Base-by-base conservation (phyloP, 1,140 invertebrate species). In the Cyclina sinensis region DNA sequence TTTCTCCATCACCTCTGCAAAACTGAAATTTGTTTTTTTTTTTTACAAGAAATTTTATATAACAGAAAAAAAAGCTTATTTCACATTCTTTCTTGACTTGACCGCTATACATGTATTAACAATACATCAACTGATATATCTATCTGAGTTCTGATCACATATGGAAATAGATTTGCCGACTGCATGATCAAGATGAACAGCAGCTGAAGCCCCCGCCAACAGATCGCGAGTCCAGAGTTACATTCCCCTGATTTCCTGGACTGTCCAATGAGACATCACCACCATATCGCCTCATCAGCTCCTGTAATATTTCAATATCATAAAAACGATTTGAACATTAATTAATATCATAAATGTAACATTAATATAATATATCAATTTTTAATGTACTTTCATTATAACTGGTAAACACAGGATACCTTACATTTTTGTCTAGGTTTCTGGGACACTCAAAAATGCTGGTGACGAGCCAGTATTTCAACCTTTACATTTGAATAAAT, bases 261-360 rank as follows among this genome's bases (percentile, higher is more conserved):
- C 65, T 89, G 48, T 92, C 92, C 59, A 93, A 83, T 16, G 78
- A 46, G 11, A 82, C 80, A 51, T 94, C 93, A 48, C 93, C 93
- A 32, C 93, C 93, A 90, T 93, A 92, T 65, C 91, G 86, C 48
- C 89, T 89, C 84, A 94, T 94, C 76, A 94, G 74, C 70, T 94
- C 94, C 94, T 94, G 88, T 0, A 89, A 90, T 73, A 70, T n/a
- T n/a, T n/a, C n/a, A n/a, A n/a, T n/a, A n/a, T 39, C n/a, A n/a
- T n/a, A n/a, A n/a, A n/a, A n/a, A n/a, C n/a, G n/a, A n/a, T n/a
- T n/a, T n/a, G n/a, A n/a, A n/a, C n/a, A n/a, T n/a, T n/a, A n/a
- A n/a, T n/a, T n/a, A n/a, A n/a, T n/a, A n/a, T n/a, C n/a, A n/a
- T n/a, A n/a, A n/a, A n/a, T n/a, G n/a, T n/a, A n/a, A n/a, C n/a